Percentiles rank a stretch among this genome's conserved stretches.
Evolutionary conservation across 2,797 vertebrate genomes (phyloP).

Genomic region (Peromyscus aztecus): DNA sequence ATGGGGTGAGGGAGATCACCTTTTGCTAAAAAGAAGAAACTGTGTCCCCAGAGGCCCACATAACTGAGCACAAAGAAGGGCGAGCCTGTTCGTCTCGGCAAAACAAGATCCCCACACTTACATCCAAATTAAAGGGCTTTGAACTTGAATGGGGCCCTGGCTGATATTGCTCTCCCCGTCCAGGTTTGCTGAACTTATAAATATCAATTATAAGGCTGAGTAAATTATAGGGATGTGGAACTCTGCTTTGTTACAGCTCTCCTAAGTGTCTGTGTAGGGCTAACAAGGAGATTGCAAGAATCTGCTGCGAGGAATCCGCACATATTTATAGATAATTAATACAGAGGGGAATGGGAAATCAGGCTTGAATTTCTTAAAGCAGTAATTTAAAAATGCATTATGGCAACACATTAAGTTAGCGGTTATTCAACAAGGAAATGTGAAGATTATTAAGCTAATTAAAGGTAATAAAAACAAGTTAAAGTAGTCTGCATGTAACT

Average conservation of each 20-base stretch:
- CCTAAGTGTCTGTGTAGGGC: constrained; percentile 84
- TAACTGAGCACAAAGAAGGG: constrained; percentile 25
- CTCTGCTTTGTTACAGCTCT: constrained; percentile 80
- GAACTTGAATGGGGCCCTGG: constrained; percentile 73
- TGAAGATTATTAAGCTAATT: constrained; percentile 89
- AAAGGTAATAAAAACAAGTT: constrained; percentile 86
- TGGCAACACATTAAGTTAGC: constrained; percentile 88
- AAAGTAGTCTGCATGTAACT: constrained; percentile 79
- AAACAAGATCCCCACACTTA: constrained; percentile 66
- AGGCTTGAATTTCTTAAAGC: constrained; percentile 86
- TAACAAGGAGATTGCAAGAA: constrained; percentile 87
- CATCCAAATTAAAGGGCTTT: constrained; percentile 77
- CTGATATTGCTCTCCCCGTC: constrained; percentile 80
- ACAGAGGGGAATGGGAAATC: constrained; percentile 88
- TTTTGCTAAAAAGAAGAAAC: constrained; percentile 64
- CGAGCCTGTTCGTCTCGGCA: not conserved
- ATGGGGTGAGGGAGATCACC: constrained; percentile 17
- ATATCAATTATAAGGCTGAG: constrained; percentile 85
- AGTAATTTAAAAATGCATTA: constrained; percentile 89
- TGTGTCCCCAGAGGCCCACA: not conserved
- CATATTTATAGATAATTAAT: constrained; percentile 90
- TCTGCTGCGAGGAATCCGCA: constrained; percentile 86
- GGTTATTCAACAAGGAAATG: constrained; percentile 89
- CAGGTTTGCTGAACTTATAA: constrained; percentile 83
- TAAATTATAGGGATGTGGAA: constrained; percentile 86